phyloP scores from a whole-genome alignment of 2,888 invertebrate genomes.

The Aspidiotus rigidus region DNA sequence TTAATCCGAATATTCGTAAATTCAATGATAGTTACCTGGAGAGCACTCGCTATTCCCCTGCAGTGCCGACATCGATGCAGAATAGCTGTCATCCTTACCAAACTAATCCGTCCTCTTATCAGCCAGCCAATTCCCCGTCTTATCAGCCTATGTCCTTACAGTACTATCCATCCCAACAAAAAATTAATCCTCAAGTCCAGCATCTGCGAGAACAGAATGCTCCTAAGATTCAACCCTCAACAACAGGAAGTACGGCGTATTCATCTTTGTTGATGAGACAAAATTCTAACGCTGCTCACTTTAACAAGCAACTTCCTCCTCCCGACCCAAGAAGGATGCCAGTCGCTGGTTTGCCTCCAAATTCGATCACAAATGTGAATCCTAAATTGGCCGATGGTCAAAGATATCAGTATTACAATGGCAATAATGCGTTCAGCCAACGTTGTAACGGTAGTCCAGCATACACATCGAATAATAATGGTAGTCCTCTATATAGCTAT shows the following conservation, averaged over 20 bases:
- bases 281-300: conserved; percentile 17
- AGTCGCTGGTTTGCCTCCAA: background rate
- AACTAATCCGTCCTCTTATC: conserved; percentile 22
- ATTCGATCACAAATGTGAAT: background rate
- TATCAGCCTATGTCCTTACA: conserved; percentile 33
- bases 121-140: conserved; percentile 26
- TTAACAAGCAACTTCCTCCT: conserved; percentile 16
- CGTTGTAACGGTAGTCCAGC: background rate
- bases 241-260: background rate
- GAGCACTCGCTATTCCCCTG: conserved; percentile 9
- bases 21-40: conserved; percentile 13
- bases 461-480: background rate
- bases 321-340: conserved; percentile 3
- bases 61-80: background rate
- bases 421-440: background rate
- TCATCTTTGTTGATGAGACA: conserved; percentile 13
- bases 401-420: background rate
- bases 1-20: background rate
- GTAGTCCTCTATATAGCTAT: background rate
- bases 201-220: conserved; percentile 5
- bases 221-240: conserved; percentile 2
- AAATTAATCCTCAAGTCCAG: conserved; percentile 23
- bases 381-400: background rate
- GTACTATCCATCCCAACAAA: conserved; percentile 20
- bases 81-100: conserved; percentile 10